Base-by-base conservation (phyloP, 2,113 vertebrate species). In the Hystrix cristata region DNA sequence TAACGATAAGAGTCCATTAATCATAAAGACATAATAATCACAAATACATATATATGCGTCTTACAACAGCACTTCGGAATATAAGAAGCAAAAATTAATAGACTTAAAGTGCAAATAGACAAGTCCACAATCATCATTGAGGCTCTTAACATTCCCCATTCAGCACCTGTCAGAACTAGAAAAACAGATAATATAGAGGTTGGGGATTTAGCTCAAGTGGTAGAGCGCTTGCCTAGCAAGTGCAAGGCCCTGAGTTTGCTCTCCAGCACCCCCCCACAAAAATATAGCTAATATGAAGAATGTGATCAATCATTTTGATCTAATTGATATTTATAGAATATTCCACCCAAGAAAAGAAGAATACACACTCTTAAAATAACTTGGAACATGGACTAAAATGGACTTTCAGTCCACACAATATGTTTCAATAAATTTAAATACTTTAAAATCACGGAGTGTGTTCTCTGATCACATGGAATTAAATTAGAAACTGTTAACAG, bases 401-500 rank as follows among this genome's bases (percentile, higher is more conserved):
- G 71, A 65, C 4, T 11, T 85, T 82, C 27, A 90, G 18, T 12
- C 31, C 76, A 69, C 51, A 87, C 34, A 69, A 27, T 78, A 79
- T 60, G 14, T 55, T 27, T 76, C 59, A 90, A 86, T 69, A 86
- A 48, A 48, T 48, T 48, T 76, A 85, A 74, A 59, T 81, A 5
- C 25, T 84, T 80, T 85, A 5, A 95, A 85, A 90, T 91, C 60
- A 83, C 23, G 79, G 76, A 71, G 34, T 64, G 57, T 69, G 25
- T 78, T 93, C 60, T 95, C 65, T 82, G 9, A 95, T 29, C 60
- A 93, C 25, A 59, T 12, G 7, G 48, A 93, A 74, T 83, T 29
- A 95, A 93, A 80, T 84, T 84, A 80, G 27, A 91, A 67, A 88
- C 31, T n/a, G 31, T 7, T 72, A 88, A 94, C 3, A 93, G 62